These are phyloP conservation scores for Orchesella flavescens DNA, from an alignment of 2,888 invertebrate genomes.

Conservation along the genomic window DNA sequence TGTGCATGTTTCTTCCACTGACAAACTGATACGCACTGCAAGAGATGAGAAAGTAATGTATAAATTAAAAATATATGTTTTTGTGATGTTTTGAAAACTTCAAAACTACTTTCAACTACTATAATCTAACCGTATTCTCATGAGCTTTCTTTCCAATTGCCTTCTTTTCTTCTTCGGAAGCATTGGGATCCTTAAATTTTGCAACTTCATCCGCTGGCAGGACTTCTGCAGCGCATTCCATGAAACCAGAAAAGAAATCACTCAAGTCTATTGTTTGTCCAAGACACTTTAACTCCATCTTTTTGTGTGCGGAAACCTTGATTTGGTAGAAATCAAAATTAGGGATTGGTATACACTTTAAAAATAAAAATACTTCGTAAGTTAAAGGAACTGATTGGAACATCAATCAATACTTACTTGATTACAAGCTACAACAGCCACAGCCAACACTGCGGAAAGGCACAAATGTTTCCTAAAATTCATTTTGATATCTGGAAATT, in stretches of 20 bases:
- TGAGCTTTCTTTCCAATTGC: slow-evolving; percentile 43
- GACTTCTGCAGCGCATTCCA: slow-evolving; percentile 20
- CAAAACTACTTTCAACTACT: no score
- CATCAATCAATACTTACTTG: no score
- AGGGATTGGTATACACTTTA: no score
- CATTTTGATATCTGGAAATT: no score
- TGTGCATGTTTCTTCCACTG: slow-evolving; percentile 45
- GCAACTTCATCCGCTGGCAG: slow-evolving; percentile 23
- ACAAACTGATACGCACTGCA: slow-evolving; percentile 47
- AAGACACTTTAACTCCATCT: slow-evolving; percentile 24
- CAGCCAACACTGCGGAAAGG: no score
- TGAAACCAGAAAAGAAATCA: not conserved
- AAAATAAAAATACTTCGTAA: no score
- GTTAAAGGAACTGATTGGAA: no score
- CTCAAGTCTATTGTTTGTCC: slow-evolving; percentile 21
- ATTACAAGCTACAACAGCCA: no score
- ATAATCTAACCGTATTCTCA: slow-evolving; percentile 30
- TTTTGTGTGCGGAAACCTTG: not conserved
- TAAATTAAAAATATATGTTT: not conserved
- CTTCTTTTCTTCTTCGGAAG: slow-evolving; percentile 11
- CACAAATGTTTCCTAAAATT: no score
- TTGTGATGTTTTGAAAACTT: not conserved
- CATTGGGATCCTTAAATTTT: slow-evolving; percentile 8
- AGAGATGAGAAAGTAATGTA: slow-evolving; percentile 3
- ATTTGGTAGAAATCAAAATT: no score